Conservation (phyloP, 2,797 vertebrate genomes). For the Pteronotus mesoamericanus region DNA sequence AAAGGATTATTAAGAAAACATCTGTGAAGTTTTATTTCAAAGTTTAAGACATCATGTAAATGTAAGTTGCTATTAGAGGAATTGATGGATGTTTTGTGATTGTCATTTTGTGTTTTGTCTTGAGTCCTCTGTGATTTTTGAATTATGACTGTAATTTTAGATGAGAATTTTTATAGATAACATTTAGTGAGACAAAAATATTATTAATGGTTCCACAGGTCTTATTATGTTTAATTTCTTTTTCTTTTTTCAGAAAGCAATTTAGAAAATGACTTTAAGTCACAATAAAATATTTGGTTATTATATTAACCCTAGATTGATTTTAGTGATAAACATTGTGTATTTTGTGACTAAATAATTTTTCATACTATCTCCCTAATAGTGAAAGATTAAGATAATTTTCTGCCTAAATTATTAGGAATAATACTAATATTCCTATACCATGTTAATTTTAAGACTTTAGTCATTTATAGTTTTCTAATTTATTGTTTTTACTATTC, state of each 20-base stretch:
- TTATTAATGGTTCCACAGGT: conserved; percentile 25
- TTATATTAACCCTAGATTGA: conserved; percentile 27
- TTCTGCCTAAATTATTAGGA: not conserved
- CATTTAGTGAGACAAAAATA: conserved; percentile 38
- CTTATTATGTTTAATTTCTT: conserved; percentile 43
- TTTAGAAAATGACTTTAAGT: conserved; percentile 58
- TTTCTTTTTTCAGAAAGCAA: conserved; percentile 41
- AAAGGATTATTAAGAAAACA: conserved; percentile 53
- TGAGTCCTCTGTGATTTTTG: conserved; percentile 31
- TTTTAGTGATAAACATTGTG: conserved; percentile 49
- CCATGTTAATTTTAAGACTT: too few relatives aligned
- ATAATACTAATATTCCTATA: too few relatives aligned
- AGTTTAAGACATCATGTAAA: conserved; percentile 10
- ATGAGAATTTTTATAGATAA: conserved; percentile 43
- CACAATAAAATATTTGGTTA: conserved; percentile 47
- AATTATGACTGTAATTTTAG: conserved; percentile 55
- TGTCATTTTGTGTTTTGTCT: conserved; percentile 51
- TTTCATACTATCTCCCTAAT: conserved; percentile 25
- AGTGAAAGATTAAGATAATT: conserved; percentile 47
- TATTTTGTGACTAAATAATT: conserved; percentile 54
- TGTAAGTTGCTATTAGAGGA: conserved; percentile 40
- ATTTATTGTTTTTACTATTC: conserved; percentile 16
- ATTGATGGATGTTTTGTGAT: conserved; percentile 38
- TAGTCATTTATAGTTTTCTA: conserved; percentile 32
- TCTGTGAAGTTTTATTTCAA: conserved; percentile 50